Evolutionary conservation across 2,888 invertebrate genomes (phyloP).

Genomic region (Caenorhabditis sp.): DNA sequence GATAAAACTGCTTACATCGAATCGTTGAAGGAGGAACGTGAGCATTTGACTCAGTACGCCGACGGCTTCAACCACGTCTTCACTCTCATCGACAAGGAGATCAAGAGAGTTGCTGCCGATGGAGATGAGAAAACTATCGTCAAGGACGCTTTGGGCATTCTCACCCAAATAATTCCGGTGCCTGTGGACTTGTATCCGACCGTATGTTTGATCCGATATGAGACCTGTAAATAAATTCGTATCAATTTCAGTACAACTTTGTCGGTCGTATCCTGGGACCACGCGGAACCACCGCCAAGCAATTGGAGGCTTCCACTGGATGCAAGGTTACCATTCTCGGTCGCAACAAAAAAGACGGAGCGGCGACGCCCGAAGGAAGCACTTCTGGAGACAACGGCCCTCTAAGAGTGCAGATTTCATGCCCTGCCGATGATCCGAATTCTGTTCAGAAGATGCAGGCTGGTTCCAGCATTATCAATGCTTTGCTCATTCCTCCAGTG

Average conservation of each 20-base stretch:
- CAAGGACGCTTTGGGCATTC: background rate
- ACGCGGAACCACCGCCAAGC: conserved; percentile 55
- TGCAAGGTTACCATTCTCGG: conserved; percentile 51
- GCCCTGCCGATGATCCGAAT: conserved; percentile 27
- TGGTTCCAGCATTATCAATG: conserved; percentile 23
- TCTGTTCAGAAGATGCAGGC: conserved; percentile 31
- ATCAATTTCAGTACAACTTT: conserved; percentile 46
- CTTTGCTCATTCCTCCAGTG: conserved; percentile 48
- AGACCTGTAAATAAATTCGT: too few relatives aligned
- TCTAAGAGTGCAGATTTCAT: conserved; percentile 42
- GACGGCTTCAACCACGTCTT: conserved; percentile 47
- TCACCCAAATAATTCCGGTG: conserved; percentile 31
- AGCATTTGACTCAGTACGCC: conserved; percentile 33
- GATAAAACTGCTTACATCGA: conserved; percentile 46
- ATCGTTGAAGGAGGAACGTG: conserved; percentile 51
- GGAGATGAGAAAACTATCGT: background rate
- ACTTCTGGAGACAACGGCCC: conserved; percentile 28
- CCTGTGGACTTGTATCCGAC: conserved; percentile 46
- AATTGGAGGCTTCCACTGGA: conserved; percentile 42
- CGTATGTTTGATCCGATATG: too few relatives aligned
- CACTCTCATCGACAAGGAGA: conserved; percentile 48
- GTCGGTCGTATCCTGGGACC: conserved; percentile 57
- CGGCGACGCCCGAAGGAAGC: background rate
- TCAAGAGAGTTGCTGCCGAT: conserved; percentile 15
- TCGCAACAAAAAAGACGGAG: conserved; percentile 19